Evolutionary conservation across 2,888 invertebrate genomes (phyloP).

Genomic region (Synergus umbraculus): DNA sequence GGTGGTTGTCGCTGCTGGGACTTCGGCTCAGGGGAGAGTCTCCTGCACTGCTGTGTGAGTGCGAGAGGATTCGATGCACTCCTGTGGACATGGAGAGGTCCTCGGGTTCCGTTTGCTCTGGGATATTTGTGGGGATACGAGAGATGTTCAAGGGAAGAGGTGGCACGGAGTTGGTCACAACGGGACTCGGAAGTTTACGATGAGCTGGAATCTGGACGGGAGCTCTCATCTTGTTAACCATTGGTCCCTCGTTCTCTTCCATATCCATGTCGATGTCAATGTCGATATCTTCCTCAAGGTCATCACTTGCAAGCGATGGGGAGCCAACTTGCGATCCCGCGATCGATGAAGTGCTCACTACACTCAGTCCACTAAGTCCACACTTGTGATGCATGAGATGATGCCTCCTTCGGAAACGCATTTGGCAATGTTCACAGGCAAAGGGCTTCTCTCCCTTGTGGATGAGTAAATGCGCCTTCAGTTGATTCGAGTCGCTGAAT

Average conservation of each 20-base stretch:
- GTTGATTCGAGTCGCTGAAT: constrained; percentile 94
- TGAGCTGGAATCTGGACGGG: constrained; percentile 54
- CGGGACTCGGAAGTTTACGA: constrained; percentile 58
- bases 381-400: constrained; percentile 93
- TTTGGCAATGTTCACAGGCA: constrained; percentile 88
- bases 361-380: constrained; percentile 77
- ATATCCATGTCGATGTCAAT: constrained; percentile 77
- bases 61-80: constrained; percentile 71
- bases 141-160: constrained; percentile 80
- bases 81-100: constrained; percentile 88
- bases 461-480: constrained; percentile 92
- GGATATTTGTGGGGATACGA: constrained; percentile 77
- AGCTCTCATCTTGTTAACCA: constrained; percentile 69
- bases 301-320: constrained; percentile 67
- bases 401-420: constrained; percentile 90
- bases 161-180: constrained; percentile 77
- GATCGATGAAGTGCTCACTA: constrained; percentile 59
- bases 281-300: constrained; percentile 69
- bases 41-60: constrained; percentile 78
- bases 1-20: constrained; percentile 76
- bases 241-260: constrained; percentile 71
- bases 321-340: constrained; percentile 62
- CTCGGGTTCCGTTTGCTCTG: constrained; percentile 95
- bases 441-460: constrained; percentile 95
- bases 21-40: constrained; percentile 78